phyloP scores from a whole-genome alignment of 2,113 vertebrate species.

The Propithecus coquereli region DNA sequence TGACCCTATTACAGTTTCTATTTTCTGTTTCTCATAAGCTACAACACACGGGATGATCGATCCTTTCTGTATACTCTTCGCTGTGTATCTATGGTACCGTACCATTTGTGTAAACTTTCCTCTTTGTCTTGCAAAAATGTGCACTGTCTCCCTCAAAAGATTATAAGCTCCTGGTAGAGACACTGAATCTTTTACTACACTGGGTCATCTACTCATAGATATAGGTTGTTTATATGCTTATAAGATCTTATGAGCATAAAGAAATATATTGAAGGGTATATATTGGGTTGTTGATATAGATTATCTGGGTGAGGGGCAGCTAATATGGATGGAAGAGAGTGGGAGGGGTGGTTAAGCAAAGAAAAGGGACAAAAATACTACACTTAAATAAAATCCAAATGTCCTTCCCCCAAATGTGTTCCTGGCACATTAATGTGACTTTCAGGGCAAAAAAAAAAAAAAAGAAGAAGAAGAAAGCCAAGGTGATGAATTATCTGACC shows the following conservation, averaged over 20 bases:
- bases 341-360: neutral
- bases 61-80: neutral
- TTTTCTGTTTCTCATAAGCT: neutral
- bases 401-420: neutral
- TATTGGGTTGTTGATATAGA: neutral
- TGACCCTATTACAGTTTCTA: neutral
- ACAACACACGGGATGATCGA: neutral
- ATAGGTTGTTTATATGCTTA: neutral
- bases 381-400: neutral
- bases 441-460: rapidly evolving
- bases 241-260: neutral
- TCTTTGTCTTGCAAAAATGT: neutral
- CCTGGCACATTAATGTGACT: neutral
- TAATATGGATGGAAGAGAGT: neutral
- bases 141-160: neutral
- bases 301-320: neutral
- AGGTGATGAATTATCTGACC: neutral
- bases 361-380: neutral
- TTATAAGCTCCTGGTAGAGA: neutral
- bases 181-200: neutral
- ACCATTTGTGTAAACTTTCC: neutral
- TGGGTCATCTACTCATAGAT: neutral
- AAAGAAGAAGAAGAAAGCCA: neutral
- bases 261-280: neutral
- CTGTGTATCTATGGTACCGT: neutral